These are phyloP conservation scores for Enteromius radiatus DNA, from an alignment of 2,797 vertebrate genomes.

Conservation along the genomic window DNA sequence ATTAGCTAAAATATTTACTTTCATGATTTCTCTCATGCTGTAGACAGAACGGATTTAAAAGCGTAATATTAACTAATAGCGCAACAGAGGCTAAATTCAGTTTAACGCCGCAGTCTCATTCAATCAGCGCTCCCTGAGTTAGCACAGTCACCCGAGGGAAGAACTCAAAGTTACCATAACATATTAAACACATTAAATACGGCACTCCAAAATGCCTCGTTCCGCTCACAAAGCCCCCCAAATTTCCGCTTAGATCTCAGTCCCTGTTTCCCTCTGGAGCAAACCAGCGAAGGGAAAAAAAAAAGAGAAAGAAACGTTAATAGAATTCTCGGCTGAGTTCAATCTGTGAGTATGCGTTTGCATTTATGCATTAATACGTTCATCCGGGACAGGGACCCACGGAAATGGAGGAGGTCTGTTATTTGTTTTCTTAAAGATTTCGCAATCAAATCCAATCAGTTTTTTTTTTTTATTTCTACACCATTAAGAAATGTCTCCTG, in stretches of 20 bases:
- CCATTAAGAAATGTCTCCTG: slow-evolving; percentile 71
- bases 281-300: slow-evolving; percentile 65
- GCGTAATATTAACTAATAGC: slow-evolving; percentile 53
- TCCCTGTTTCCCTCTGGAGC: slow-evolving; percentile 65
- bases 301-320: slow-evolving; percentile 66
- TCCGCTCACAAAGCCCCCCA: slow-evolving; percentile 61
- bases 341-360: slow-evolving; percentile 63
- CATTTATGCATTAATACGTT: slow-evolving; percentile 62
- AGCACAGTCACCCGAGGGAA: slow-evolving; percentile 62
- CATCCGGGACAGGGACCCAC: slow-evolving; percentile 43
- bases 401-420: slow-evolving; percentile 41
- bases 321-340: slow-evolving; percentile 74
- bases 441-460: slow-evolving; percentile 68
- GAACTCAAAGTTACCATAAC: slow-evolving; percentile 72
- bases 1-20: slow-evolving; percentile 20
- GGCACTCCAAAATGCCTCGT: slow-evolving; percentile 66
- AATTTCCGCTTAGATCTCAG: slow-evolving; percentile 65
- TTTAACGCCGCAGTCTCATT: slow-evolving; percentile 56
- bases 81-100: slow-evolving; percentile 38
- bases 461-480: slow-evolving; percentile 65
- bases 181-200: slow-evolving; percentile 66
- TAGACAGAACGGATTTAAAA: slow-evolving; percentile 36
- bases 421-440: slow-evolving; percentile 62
- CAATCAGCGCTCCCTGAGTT: slow-evolving; percentile 61
- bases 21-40: slow-evolving; percentile 21